Base-by-base conservation (phyloP, 2,113 vertebrate genomes). In the Neotragus moschatus region DNA sequence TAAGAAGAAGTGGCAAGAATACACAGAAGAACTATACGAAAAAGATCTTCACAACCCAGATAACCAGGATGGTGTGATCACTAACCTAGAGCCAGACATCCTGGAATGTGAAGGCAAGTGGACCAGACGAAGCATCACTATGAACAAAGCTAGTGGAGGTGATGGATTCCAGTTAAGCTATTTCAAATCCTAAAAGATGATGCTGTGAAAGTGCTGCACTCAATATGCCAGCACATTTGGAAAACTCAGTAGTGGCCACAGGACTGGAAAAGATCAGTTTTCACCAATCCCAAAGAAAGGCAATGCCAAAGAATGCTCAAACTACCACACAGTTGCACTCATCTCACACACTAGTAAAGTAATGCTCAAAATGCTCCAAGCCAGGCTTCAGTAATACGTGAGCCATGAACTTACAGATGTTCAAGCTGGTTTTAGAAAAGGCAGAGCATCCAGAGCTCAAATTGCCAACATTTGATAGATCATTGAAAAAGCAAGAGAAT, bases 361-460 rank as follows among this genome's bases (percentile, higher is more conserved):
- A 36, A 66, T 66, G 63, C 63, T 21, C 63, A 36, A 36, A 66
- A 66, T 66, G 36, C 63, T 36, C 63, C 17, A 66, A 36, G 33
- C 33, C 63, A 66, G 63, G 33, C 63, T 66, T 66, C 63, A 36
- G 2, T 0, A 5, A 15, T 66, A 66, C 0, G 0, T 66, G 33
- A 66, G 36, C n/a, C 1, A 0, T 36, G 17, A 66, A 36, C 8
- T 10, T 10, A 2, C 33, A 21, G 8, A 36, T 36, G 4, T 36
- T 66, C 8, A 66, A 66, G 4, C 17, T 66, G 63, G 33, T 36
- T 63, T 63, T 36, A 66, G 33, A 36, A 66, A 66, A 36, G 63
- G 33, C 33, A 66, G 63, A 36, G 4, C 17, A 36, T 5, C 63
- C 63, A 66, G 33, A 66, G 1, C 36, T 66, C 63, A 66, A 66